Percentiles rank a stretch among this genome's conserved stretches.
These are phyloP conservation scores for Cotesia chilonis DNA, from an alignment of 1,140 invertebrate genomes.

Conservation along the genomic window DNA sequence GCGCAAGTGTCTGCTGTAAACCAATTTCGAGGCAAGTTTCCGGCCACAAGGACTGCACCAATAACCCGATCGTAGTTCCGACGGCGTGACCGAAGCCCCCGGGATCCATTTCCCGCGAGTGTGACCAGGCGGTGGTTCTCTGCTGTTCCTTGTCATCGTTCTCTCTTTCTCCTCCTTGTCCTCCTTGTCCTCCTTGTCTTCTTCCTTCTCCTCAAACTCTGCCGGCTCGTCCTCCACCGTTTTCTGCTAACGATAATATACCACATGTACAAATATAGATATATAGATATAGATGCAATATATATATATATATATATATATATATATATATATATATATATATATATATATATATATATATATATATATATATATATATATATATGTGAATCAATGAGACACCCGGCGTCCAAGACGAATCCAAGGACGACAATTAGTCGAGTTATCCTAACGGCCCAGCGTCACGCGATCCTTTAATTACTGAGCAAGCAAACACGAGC, in stretches of 20 bases:
- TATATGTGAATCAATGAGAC: slow-evolving; percentile 37
- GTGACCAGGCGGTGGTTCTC: slow-evolving; percentile 71
- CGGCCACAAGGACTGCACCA: slow-evolving; percentile 84
- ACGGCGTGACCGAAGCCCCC: slow-evolving; percentile 60
- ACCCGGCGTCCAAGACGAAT: slow-evolving; percentile 18
- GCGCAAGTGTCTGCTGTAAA: slow-evolving; percentile 79
- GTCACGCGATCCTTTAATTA: slow-evolving; percentile 52
- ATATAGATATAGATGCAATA: too few species aligned
- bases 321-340: too few species aligned
- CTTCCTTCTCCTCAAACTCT: slow-evolving; percentile 23
- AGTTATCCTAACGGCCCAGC: slow-evolving; percentile 42
- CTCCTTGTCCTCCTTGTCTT: neutral
- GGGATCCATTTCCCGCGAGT: slow-evolving; percentile 83
- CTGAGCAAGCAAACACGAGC: slow-evolving; percentile 31
- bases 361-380: too few species aligned
- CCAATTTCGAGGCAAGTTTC: slow-evolving; percentile 73
- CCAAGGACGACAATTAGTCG: slow-evolving; percentile 50
- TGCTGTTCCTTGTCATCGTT: slow-evolving; percentile 52
- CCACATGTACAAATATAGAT: too few species aligned
- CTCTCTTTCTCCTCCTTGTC: slow-evolving; percentile 49
- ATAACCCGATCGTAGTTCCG: slow-evolving; percentile 65
- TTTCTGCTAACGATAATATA: slow-evolving; percentile 45
- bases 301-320: too few species aligned
- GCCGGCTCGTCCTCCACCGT: slow-evolving; percentile 42
- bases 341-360: too few species aligned